These are phyloP conservation scores for Polyodon spathula DNA, from an alignment of 2,113 vertebrate genomes.

Conservation along the genomic window DNA sequence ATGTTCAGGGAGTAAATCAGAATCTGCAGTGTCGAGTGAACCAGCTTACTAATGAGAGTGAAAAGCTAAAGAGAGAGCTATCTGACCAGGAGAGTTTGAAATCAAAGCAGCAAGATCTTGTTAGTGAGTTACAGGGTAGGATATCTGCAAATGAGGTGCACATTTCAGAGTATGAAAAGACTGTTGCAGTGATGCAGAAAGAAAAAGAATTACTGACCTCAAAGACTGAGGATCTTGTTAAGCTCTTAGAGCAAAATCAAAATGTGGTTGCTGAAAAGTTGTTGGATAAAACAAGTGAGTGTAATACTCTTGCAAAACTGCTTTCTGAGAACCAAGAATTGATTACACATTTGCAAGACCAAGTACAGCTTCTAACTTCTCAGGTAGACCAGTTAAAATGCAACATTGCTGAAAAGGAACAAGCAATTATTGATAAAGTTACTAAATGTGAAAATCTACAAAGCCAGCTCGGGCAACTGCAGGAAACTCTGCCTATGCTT, in stretches of 20 bases:
- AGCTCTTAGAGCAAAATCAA: slow-evolving; percentile 45
- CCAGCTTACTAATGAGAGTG: slow-evolving; percentile 44
- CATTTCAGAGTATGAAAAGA: slow-evolving; percentile 36
- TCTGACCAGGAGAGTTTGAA: slow-evolving; percentile 33
- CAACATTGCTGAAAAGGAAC: slow-evolving; percentile 43
- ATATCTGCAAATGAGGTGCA: slow-evolving; percentile 38
- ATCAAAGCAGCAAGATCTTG: slow-evolving; percentile 33
- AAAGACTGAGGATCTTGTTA: slow-evolving; percentile 41
- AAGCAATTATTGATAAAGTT: slow-evolving; percentile 32
- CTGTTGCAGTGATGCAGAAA: slow-evolving; percentile 35
- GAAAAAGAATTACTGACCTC: slow-evolving; percentile 52
- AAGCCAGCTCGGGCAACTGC: slow-evolving; percentile 43
- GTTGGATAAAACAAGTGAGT: slow-evolving; percentile 57
- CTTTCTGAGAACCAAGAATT: slow-evolving; percentile 49
- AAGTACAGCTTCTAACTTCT: slow-evolving; percentile 38
- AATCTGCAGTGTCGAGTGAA: slow-evolving; percentile 44
- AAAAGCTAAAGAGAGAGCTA: slow-evolving; percentile 45
- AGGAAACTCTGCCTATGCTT: slow-evolving; percentile 49
- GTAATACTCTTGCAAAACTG: slow-evolving; percentile 35
- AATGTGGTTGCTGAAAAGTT: slow-evolving; percentile 43
- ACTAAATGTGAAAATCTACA: slow-evolving; percentile 40
- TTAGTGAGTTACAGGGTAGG: slow-evolving; percentile 42
- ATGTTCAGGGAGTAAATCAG: slow-evolving; percentile 22
- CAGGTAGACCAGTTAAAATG: slow-evolving; percentile 42
- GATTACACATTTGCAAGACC: slow-evolving; percentile 38